A percentile compares a stretch with the other conserved stretches of the same genome.
Conservation (phyloP, 2,888 invertebrate genomes). For the Gymnosoma rotundatum region DNA sequence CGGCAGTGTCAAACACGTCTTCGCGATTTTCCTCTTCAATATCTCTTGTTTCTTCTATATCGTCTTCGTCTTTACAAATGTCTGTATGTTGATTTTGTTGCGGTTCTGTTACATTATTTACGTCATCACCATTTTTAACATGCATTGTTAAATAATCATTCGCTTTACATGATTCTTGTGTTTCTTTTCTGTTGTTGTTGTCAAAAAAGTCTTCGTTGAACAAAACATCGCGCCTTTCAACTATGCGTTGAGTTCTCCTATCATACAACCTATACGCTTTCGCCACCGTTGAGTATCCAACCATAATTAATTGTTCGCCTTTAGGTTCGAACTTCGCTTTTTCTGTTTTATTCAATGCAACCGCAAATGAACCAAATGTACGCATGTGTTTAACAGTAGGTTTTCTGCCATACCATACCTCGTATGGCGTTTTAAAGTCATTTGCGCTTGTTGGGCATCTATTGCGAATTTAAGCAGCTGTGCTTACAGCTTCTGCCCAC, state of each 20-base stretch:
- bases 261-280: slow-evolving; percentile 43
- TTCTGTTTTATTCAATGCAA: too few relatives aligned
- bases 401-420: too few relatives aligned
- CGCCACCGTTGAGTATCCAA: slow-evolving; percentile 62
- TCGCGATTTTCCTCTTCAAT: neutral
- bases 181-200: neutral
- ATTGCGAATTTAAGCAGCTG: too few relatives aligned
- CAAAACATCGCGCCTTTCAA: slow-evolving; percentile 40
- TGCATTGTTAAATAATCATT: neutral
- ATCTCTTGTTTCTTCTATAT: neutral
- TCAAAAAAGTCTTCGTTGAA: slow-evolving; percentile 35
- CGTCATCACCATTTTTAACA: neutral
- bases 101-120: neutral
- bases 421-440: too few relatives aligned
- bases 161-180: neutral
- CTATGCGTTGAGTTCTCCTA: slow-evolving; percentile 16
- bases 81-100: slow-evolving; percentile 17
- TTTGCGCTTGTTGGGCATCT: too few relatives aligned
- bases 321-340: slow-evolving; percentile 40
- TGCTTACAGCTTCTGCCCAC: too few relatives aligned
- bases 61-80: too few relatives aligned
- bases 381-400: too few relatives aligned
- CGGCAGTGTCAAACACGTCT: slow-evolving; percentile 25
- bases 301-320: slow-evolving; percentile 57
- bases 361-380: too few relatives aligned